Evolutionary conservation across 2,113 vertebrate species (phyloP).

Genomic region (Daboia siamensis): DNA sequence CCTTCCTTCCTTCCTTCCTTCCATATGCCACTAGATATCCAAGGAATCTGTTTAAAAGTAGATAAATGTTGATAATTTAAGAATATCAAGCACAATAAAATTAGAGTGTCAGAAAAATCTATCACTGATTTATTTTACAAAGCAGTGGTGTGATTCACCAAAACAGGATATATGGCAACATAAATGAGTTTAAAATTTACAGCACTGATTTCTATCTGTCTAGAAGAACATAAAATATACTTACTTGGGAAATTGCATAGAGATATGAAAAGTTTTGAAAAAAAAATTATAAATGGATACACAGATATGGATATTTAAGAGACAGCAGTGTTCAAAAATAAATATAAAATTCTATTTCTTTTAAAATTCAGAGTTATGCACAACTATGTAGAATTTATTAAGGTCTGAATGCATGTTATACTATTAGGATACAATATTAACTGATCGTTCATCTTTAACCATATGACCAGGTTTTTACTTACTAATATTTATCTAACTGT

Average conservation of each 20-base stretch:
- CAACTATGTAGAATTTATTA: neutral
- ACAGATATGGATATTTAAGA: neutral
- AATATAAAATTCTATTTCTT: neutral
- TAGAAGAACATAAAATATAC: neutral
- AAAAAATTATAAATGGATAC: neutral
- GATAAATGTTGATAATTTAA: conserved; percentile 50
- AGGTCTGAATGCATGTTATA: neutral
- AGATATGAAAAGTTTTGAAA: neutral
- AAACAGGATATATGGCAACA: neutral
- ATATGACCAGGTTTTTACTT: neutral
- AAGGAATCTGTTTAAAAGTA: conserved; percentile 51
- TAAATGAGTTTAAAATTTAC: neutral
- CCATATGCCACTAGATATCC: neutral
- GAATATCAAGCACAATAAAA: conserved; percentile 45
- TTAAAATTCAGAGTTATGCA: neutral
- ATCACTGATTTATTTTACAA: neutral
- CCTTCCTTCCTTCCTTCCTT: neutral
- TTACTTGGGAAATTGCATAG: neutral
- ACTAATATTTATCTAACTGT: neutral
- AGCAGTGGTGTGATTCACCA: neutral
- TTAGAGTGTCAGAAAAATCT: neutral
- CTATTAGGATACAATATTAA: neutral
- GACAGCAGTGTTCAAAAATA: neutral
- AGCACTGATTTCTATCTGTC: neutral
- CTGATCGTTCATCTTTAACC: conserved; percentile 20